Percentiles rank a stretch among this genome's conserved stretches.
Evolutionary conservation across 2,888 invertebrate species (phyloP).

Genomic region (Lamellibrachia satsuma): DNA sequence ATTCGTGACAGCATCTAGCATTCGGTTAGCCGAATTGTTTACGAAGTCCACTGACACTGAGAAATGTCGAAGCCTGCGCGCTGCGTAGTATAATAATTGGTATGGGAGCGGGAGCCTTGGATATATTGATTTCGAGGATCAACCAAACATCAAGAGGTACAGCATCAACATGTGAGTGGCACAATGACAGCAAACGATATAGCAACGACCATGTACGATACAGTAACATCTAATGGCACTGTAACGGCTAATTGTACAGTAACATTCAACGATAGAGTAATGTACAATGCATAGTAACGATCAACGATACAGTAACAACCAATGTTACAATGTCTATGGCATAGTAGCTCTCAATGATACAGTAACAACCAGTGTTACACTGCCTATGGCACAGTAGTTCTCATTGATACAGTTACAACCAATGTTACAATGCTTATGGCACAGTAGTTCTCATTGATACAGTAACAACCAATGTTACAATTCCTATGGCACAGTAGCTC

Average conservation of each 20-base stretch:
- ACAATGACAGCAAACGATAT: no score
- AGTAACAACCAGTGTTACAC: no score
- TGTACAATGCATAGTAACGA: background rate
- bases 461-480: no score
- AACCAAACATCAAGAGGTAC: no score
- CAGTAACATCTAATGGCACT: background rate
- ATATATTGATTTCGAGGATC: background rate
- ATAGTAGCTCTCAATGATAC: no score
- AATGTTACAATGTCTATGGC: background rate
- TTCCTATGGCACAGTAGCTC: no score
- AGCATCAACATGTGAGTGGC: no score
- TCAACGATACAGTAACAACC: background rate
- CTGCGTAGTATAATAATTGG: background rate
- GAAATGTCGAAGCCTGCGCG: background rate
- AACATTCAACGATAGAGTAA: background rate
- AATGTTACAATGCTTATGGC: no score
- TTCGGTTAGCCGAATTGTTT: background rate
- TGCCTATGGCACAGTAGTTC: no score
- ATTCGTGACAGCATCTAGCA: background rate
- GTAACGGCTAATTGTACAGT: background rate
- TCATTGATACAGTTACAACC: no score
- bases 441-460: no score
- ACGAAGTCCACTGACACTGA: background rate
- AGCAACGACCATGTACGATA: no score
- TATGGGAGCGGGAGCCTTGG: background rate